phyloP scores from a whole-genome alignment of 2,113 vertebrate species.

The Crotalus horridus region DNA sequence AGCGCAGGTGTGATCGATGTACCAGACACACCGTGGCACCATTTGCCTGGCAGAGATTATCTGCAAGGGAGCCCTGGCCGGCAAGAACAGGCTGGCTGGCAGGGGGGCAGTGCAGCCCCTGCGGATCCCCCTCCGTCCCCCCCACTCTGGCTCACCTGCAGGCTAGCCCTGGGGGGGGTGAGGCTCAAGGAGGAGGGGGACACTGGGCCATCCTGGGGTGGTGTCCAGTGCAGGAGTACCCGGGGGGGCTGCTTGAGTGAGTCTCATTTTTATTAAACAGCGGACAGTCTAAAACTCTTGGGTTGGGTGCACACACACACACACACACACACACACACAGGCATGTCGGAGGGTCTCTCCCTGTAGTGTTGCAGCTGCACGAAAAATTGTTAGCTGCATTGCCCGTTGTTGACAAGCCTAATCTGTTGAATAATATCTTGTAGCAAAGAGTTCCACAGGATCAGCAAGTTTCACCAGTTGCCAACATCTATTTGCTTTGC shows the following conservation, averaged over 20 bases:
- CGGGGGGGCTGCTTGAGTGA: neutral
- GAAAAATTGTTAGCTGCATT: no score
- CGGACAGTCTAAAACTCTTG: neutral
- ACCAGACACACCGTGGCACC: constrained; percentile 25
- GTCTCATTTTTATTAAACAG: neutral
- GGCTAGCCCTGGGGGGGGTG: neutral
- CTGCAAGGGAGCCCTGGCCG: neutral
- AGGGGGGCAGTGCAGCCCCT: neutral
- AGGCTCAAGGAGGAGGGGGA: neutral
- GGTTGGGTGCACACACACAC: no score
- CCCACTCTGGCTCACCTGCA: neutral
- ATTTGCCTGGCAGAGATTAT: neutral
- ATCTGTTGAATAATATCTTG: no score
- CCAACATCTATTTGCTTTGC: neutral
- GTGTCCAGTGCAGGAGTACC: neutral
- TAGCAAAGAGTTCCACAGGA: neutral
- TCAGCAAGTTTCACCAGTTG: neutral
- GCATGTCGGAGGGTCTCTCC: neutral
- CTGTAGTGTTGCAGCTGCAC: neutral
- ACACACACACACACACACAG: neutral
- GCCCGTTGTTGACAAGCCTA: neutral
- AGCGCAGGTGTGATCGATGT: constrained; percentile 72
- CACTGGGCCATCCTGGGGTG: neutral
- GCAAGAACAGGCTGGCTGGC: neutral
- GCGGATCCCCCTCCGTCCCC: no score